Percentiles rank a stretch among this genome's conserved stretches.
Conservation (phyloP, 2,888 invertebrate species). For the Junonia oenone region DNA sequence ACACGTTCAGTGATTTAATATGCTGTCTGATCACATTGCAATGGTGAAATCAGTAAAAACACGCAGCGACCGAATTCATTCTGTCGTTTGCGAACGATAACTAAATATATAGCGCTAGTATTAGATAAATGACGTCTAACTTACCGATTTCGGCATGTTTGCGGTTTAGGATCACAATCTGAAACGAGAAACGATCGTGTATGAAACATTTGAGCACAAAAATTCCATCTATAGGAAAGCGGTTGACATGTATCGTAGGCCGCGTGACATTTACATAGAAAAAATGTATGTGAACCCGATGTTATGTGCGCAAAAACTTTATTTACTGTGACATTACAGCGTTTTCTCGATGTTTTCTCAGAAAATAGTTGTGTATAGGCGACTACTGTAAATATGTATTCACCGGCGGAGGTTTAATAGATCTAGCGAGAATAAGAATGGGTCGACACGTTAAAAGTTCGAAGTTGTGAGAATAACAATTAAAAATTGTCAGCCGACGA, state of each 20-base stretch:
- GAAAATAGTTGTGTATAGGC: constrained; percentile 42
- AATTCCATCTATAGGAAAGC: constrained; percentile 33
- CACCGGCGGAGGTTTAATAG: constrained; percentile 54
- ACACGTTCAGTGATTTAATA: constrained; percentile 43
- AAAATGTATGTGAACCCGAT: constrained; percentile 44
- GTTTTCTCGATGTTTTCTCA: constrained; percentile 42
- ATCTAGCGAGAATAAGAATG: constrained; percentile 15
- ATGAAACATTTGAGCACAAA: constrained; percentile 35
- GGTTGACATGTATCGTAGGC: constrained; percentile 41
- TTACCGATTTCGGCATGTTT: constrained; percentile 84
- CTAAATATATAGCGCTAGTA: neutral
- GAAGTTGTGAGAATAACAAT: constrained; percentile 1
- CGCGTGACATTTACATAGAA: constrained; percentile 48
- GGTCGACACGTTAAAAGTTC: constrained; percentile 3
- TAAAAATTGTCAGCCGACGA: constrained; percentile 8
- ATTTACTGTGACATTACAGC: constrained; percentile 31
- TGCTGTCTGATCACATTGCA: constrained; percentile 57
- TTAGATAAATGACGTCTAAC: constrained; percentile 43
- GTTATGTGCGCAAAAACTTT: constrained; percentile 29
- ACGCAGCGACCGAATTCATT: constrained; percentile 39
- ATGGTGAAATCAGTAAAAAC: constrained; percentile 64
- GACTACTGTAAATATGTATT: constrained; percentile 53
- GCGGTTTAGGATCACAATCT: constrained; percentile 73
- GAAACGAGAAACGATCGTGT: constrained; percentile 53
- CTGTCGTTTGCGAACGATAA: constrained; percentile 13